Evolutionary conservation across 1,140 invertebrate genomes (phyloP), one percentile per base, ranked within the genome.

Genomic region (Musca domestica): DNA sequence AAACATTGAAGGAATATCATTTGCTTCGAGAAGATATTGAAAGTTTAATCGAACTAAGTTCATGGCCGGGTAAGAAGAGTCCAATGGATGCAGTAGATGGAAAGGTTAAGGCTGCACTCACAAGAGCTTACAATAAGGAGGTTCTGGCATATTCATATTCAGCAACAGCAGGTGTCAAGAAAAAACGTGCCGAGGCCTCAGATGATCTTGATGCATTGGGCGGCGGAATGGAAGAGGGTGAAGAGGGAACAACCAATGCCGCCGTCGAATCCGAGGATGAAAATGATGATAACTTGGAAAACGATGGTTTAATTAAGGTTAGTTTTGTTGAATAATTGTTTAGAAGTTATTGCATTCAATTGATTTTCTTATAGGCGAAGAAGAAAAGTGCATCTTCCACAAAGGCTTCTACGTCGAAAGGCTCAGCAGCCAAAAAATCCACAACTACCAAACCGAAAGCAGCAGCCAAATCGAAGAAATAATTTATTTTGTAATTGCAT

Each of bases 91-190:
- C 86, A 65, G 84, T 98, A 30, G 90, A 93, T 71, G 87, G 90
- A 7, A 95, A 95, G 84, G 92, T 94, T 0, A 99, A 98, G 86
- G 88, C 94, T 17, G 94, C 96, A 0, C 92, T 99, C 78, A 99
- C 97, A 0, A 87, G 94, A 51, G 84, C 89, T 0, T 96, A 96
- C 78, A 98, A 98, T 78, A 98, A 98, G 80, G 89, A 89, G 69
- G 84, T 87, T 0, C 82, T 86, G 25, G 82, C 90, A 54, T 86
- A 90, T 64, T 91, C 92, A 2, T 95, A 95, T 77, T 84, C 87
- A 5, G 86, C 87, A 17, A 86, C 85, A 46, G 82, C 83, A 5
- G 83, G 81, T 34, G 81, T 85, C 69, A 89, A 85, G 73, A 88
- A 87, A 73, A 90, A 87, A 72, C 84, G 85, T 70, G 80, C 78